Evolutionary conservation across 2,888 invertebrate species (phyloP).

Genomic region (Melitaea athalia): DNA sequence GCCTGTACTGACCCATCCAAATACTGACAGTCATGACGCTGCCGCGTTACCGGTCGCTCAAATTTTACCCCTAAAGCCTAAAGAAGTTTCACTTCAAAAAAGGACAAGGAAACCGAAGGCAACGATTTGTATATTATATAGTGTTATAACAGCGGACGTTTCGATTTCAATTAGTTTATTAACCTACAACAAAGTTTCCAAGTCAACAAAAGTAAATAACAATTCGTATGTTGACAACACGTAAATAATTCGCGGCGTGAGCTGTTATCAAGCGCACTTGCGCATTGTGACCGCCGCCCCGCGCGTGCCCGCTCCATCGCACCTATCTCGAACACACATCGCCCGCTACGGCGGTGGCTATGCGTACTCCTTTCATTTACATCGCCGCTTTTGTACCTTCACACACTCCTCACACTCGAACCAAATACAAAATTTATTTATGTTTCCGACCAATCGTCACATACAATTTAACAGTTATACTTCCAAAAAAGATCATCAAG

Average conservation of each 20-base stretch:
- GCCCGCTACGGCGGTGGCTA: conserved; percentile 23
- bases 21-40: no score
- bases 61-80: no score
- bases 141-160: conserved; percentile 8
- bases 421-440: neutral
- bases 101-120: neutral
- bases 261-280: conserved; percentile 74
- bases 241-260: conserved; percentile 72
- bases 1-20: no score
- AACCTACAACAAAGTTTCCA: conserved; percentile 27
- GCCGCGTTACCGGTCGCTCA: no score
- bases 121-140: neutral
- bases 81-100: no score
- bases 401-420: neutral
- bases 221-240: conserved; percentile 77
- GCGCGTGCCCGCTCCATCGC: conserved; percentile 58
- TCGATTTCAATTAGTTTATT: conserved; percentile 30
- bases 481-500: conserved; percentile 30
- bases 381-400: conserved; percentile 32
- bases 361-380: conserved; percentile 30
- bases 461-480: conserved; percentile 15
- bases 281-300: conserved; percentile 58
- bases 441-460: conserved; percentile 1
- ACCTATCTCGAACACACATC: conserved; percentile 45
- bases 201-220: conserved; percentile 58